Percentiles rank a stretch among this genome's conserved stretches.
Conservation (phyloP, 1,140 invertebrate species). For the Ptiloglossa arizonensis region DNA sequence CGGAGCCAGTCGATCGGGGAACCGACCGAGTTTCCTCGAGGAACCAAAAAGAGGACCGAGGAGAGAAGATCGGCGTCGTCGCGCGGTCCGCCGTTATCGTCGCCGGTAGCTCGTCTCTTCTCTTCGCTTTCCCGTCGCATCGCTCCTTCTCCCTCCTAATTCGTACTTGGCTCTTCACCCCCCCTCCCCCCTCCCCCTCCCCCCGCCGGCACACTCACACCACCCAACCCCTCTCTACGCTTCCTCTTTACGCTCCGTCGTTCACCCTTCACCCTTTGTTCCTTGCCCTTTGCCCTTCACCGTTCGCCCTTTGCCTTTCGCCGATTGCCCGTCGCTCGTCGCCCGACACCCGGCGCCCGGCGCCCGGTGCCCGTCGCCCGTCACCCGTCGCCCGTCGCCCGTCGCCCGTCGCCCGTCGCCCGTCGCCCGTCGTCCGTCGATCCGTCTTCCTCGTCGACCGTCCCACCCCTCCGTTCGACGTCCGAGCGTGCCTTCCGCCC, state of each 20-base stretch:
- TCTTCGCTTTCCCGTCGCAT: background rate
- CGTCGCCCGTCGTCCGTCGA: too few species aligned
- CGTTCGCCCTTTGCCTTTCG: too few species aligned
- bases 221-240: background rate
- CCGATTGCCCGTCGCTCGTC: too few species aligned
- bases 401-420: too few species aligned
- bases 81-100: conserved; percentile 30
- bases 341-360: too few species aligned
- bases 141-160: background rate
- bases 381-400: too few species aligned
- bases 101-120: conserved; percentile 12
- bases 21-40: background rate
- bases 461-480: too few species aligned
- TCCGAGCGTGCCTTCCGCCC: background rate
- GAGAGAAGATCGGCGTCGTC: conserved; percentile 30
- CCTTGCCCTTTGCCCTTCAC: background rate
- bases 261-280: background rate
- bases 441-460: too few species aligned
- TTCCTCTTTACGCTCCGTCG: background rate
- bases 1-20: conserved; percentile 17
- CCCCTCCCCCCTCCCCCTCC: background rate
- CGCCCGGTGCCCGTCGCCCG: too few species aligned
- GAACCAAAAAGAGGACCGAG: conserved; percentile 5
- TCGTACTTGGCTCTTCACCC: background rate
- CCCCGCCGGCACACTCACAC: too few species aligned